Conservation (phyloP, 1,140 invertebrate genomes). For the Sarcophaga bullata region DNA sequence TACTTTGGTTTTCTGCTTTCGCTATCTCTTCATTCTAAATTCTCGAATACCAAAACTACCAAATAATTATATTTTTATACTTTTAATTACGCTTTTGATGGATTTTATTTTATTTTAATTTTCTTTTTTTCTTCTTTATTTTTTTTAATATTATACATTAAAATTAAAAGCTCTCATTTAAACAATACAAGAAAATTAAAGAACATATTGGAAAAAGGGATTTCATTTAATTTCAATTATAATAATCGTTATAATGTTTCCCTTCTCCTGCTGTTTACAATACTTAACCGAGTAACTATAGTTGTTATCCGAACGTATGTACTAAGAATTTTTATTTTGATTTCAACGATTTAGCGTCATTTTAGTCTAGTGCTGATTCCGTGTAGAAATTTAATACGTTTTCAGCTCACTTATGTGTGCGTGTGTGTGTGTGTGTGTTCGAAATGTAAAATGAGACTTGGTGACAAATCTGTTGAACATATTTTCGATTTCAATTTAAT, state of each 20-base stretch:
- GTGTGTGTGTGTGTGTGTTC: neutral
- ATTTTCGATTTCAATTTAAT: neutral
- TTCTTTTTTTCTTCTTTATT: too few relatives aligned
- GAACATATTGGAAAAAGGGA: neutral
- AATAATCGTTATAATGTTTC: neutral
- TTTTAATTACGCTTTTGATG: conserved; percentile 56
- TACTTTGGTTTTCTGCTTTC: conserved; percentile 26
- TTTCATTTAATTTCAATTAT: neutral
- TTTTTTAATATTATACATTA: neutral
- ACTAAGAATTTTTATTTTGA: neutral
- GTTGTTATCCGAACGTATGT: too few relatives aligned
- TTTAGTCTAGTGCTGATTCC: neutral
- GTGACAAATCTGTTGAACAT: conserved; percentile 35
- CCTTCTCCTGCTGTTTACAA: neutral
- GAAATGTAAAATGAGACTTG: conserved; percentile 33
- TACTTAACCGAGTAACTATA: neutral
- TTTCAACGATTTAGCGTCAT: neutral
- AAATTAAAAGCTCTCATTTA: neutral
- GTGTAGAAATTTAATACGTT: neutral
- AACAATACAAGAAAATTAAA: neutral
- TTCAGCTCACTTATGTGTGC: neutral
- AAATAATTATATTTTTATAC: conserved; percentile 60
- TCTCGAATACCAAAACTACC: neutral
- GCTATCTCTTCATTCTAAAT: conserved; percentile 16
- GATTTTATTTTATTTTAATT: neutral